Evolutionary conservation across 2,113 vertebrate species (phyloP).

Genomic region (Mola mola): DNA sequence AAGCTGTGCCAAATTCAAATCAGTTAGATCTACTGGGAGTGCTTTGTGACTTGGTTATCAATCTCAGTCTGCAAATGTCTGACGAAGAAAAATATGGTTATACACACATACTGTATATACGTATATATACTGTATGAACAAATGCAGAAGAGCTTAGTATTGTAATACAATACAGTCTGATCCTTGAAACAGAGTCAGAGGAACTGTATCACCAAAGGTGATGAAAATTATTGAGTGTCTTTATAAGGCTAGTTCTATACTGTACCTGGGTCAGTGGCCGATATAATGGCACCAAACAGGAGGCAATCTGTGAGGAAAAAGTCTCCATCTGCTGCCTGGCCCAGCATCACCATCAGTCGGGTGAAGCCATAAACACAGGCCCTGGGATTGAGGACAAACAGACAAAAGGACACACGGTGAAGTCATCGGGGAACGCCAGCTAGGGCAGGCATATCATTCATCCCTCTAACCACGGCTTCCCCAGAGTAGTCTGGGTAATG

Average conservation of each 20-base stretch:
- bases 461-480: constrained; percentile 51
- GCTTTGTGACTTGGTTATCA: constrained; percentile 17
- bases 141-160: too few relatives aligned
- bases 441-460: constrained; percentile 44
- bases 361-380: constrained; percentile 87
- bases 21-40: constrained; percentile 9
- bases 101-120: too few relatives aligned
- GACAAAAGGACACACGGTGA: constrained; percentile 50
- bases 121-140: too few relatives aligned
- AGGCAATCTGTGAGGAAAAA: constrained; percentile 89
- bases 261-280: constrained; percentile 90
- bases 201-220: too few relatives aligned
- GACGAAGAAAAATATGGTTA: background rate
- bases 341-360: constrained; percentile 81
- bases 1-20: constrained; percentile 28
- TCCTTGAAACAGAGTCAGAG: too few relatives aligned
- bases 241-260: too few relatives aligned
- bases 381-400: constrained; percentile 76
- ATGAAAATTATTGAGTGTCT: too few relatives aligned
- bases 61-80: background rate
- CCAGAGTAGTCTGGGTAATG: constrained; percentile 59
- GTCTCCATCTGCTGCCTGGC: constrained; percentile 77
- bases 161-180: too few relatives aligned
- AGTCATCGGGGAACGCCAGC: constrained; percentile 49
- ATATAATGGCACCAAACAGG: constrained; percentile 89